Evolutionary conservation across 2,888 invertebrate species (phyloP).

Genomic region (Prenolepis imparis): DNA sequence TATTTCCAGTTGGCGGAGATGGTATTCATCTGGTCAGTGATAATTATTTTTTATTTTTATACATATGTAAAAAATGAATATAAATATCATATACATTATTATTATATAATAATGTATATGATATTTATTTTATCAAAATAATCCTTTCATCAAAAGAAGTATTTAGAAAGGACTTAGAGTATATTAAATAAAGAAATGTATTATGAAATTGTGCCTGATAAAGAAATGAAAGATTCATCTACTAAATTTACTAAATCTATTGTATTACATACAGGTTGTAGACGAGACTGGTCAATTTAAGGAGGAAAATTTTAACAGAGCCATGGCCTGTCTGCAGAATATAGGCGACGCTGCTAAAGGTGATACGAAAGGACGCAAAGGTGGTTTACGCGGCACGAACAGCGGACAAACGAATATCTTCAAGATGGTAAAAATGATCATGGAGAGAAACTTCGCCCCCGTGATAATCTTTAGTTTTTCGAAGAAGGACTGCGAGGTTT

Average conservation of each 20-base stretch:
- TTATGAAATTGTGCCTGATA: background rate
- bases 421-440: constrained; percentile 99
- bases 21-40: constrained; percentile 95
- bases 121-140: too few relatives aligned
- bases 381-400: constrained; percentile 90
- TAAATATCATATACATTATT: too few relatives aligned
- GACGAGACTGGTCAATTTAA: constrained; percentile 94
- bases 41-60: constrained; percentile 40
- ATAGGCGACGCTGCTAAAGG: constrained; percentile 94
- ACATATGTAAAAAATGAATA: too few relatives aligned
- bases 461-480: constrained; percentile 99
- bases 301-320: constrained; percentile 99
- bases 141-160: too few relatives aligned
- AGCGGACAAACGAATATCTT: constrained; percentile 94
- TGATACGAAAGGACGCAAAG: constrained; percentile 92
- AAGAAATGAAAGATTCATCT: background rate
- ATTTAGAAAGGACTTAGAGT: too few relatives aligned
- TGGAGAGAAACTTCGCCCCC: constrained; percentile 98
- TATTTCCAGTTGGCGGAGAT: constrained; percentile 98
- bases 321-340: constrained; percentile 95
- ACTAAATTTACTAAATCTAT: background rate
- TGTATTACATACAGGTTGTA: constrained; percentile 79
- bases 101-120: too few relatives aligned
- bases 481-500: constrained; percentile 98
- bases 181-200: too few relatives aligned